phyloP scores from a whole-genome alignment of 2,113 vertebrate genomes.

The Pteronura brasiliensis region DNA sequence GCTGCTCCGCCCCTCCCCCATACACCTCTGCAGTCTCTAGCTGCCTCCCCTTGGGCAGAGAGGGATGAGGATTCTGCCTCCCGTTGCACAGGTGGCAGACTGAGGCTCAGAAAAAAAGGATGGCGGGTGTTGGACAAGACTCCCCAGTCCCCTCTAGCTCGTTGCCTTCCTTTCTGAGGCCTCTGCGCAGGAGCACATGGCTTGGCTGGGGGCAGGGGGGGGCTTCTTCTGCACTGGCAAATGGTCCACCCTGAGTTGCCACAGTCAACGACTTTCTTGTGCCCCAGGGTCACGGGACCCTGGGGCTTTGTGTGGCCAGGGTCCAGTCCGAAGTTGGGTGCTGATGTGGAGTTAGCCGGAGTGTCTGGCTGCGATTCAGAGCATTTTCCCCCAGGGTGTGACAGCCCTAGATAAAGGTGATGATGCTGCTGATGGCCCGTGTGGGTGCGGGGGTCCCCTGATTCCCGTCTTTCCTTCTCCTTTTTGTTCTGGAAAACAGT shows the following conservation, averaged over 20 bases:
- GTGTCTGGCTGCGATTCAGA: not conserved
- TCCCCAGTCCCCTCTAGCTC: not conserved
- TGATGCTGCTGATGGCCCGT: no score
- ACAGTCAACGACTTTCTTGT: not conserved
- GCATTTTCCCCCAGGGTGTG: not conserved
- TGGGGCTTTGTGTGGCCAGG: not conserved
- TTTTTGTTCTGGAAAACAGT: not conserved
- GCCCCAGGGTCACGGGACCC: not conserved
- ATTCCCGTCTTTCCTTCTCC: not conserved
- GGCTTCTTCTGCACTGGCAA: not conserved
- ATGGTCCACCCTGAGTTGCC: not conserved
- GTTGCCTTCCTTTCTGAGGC: not conserved
- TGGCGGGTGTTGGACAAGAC: not conserved
- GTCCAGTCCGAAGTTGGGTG: not conserved
- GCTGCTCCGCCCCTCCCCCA: not conserved
- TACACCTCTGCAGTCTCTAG: not conserved
- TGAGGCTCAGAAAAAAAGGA: not conserved
- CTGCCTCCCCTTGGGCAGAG: fast-evolving
- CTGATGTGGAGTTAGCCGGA: not conserved
- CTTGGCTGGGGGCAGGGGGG: not conserved
- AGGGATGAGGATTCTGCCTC: fast-evolving
- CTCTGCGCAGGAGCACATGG: fast-evolving
- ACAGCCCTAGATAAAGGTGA: not conserved
- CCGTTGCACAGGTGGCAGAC: not conserved
- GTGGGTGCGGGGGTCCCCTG: not conserved